Base-by-base conservation (phyloP, 2,888 invertebrate genomes). In the Harpalus rufipes region DNA sequence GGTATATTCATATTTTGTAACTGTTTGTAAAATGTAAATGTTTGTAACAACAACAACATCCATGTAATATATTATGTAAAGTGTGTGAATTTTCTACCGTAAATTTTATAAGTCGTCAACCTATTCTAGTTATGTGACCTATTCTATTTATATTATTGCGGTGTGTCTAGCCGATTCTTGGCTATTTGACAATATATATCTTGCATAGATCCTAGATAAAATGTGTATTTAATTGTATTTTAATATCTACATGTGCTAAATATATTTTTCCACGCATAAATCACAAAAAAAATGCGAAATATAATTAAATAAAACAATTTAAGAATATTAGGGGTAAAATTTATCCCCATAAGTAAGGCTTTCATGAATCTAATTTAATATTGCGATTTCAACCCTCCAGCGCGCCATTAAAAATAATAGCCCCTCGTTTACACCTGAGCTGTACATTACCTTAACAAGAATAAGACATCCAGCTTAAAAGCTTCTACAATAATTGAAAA, bases 401-500 rank as follows among this genome's bases (percentile, higher is more conserved):
- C 1, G 44, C 1, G 12, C 44, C 10, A 51, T 51, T 51, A 51
- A 51, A 51, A 51, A 51, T 51, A 51, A 51, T 51, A 51, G 44
- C 44, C 0, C 10, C 12, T 12, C 44, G 12, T 51, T 51, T 51
- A 51, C 44, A 51, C 44, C 44, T 51, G 44, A 51, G 44, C 44
- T 8, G 44, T 51, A 51, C 44, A 51, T 51, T 51, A 51, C 44
- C 44, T 51, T 51, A 51, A 51, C 44, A 51, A 51, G 44, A 12
- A 51, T 12, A 12, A 51, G 10, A 51, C 12, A 51, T 51, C 44
- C 44, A 7, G 32, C 32, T 12, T 51, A 51, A 51, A 51, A 16
- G 18, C 59, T 16, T 59, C 14, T 59, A 14, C 16, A 59, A 59
- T 59, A 59, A 59, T 59, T 59, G 44, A 51, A 51, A 51, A 51